Base-by-base conservation (phyloP, 1,140 invertebrate genomes). In the Melanaphis sacchari region DNA sequence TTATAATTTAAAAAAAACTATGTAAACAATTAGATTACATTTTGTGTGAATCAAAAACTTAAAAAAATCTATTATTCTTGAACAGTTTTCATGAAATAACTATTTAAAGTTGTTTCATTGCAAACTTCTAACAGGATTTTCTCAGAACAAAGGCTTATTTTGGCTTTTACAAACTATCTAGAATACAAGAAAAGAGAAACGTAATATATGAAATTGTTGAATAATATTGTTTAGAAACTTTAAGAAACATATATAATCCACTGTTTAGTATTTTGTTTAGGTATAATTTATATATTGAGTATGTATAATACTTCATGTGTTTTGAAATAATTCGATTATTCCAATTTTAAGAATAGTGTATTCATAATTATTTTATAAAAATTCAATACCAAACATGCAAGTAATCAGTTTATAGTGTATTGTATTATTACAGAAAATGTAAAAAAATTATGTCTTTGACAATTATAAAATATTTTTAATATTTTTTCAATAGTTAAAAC, bases 51-150 rank as follows among this genome's bases (percentile, higher is more conserved):
- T 91, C 66, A n/a, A 22, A 43, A 40, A 26, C 6, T 76, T 43
- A 54, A 76, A 31, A 52, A 91, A 46, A 76, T 76, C 54, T 91
- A 91, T n/a, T 91, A 91, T 91, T 41, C 41, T n/a, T 41, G 41
- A 91, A 81, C 31, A n/a, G 59, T 76, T 91, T 90, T 43, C 26
- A n/a, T 46, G 49, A 91, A 66, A 43, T 81, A 22, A 52, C 49
- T 66, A 40, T 43, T 91, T 76, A 76, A 91, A 91, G 90, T 91
- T 76, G 24, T 76, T 91, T n/a, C 66, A 36, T 76, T 76, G 52
- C 11, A 91, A 91, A 91, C 59, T 91, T 91, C 59, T 81, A 43
- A 46, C 31, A 43, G 40, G 90, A 91, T 91, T 91, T 91, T 43
- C 43, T 81, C 18, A 40, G 18, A 43, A n/a, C 89, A 76, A 76